These are phyloP conservation scores for Felis catus DNA, from an alignment of 2,113 vertebrate species.

Conservation along the genomic window F.catus_Fca126_mat1.0 CM031420.1:152758501-152759000, in stretches of 20 bases:
- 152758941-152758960: neutral
- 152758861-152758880: neutral
- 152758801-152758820: constrained; percentile 58
- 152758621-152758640: neutral
- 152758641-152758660: constrained; percentile 60
- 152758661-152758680: constrained; percentile 74
- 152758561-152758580: neutral
- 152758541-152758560: neutral
- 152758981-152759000: neutral
- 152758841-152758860: neutral
- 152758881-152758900: neutral
- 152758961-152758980: neutral
- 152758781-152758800: constrained; percentile 66
- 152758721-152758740: constrained; percentile 50
- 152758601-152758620: neutral
- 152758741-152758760: neutral
- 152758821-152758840: neutral
- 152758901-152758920: neutral
- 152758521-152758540: accelerated
- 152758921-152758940: neutral
- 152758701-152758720: constrained; percentile 81
- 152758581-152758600: accelerated
- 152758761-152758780: constrained; percentile 57
- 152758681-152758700: constrained; percentile 74
- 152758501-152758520: neutral